Evolutionary conservation across 2,113 vertebrate species (phyloP).

Genomic region (Dromiciops gliroides): DNA sequence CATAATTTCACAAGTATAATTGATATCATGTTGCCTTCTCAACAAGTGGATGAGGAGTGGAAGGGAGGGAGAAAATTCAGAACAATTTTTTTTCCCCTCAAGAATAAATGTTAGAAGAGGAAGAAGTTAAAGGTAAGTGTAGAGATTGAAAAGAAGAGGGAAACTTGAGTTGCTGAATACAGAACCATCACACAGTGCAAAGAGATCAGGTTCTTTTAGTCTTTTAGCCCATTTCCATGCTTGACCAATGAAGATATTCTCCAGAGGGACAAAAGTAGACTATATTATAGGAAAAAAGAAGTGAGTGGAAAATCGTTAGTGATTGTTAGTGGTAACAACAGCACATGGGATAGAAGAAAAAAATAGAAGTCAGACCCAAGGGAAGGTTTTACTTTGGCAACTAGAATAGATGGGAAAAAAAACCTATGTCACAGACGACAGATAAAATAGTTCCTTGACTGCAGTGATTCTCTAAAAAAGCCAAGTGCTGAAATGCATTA

Average conservation of each 20-base stretch:
- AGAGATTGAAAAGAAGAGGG: not conserved
- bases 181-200: not conserved
- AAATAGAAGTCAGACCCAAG: not conserved
- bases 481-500: not conserved
- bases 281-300: not conserved
- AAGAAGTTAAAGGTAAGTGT: not conserved
- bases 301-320: not conserved
- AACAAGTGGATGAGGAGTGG: rapidly evolving
- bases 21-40: not conserved
- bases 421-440: not conserved
- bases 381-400: not conserved
- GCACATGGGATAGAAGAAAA: not conserved
- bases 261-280: not conserved
- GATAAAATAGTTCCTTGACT: not conserved
- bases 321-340: not conserved
- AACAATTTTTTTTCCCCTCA: not conserved
- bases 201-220: not conserved
- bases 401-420: not conserved
- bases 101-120: not conserved
- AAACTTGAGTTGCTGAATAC: not conserved
- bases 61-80: not conserved
- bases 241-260: slow-evolving; percentile 10
- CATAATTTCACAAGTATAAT: not conserved
- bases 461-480: no score
- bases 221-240: slow-evolving; percentile 14